Conservation (phyloP, 2,888 invertebrate species). For the Hesperia comma region DNA sequence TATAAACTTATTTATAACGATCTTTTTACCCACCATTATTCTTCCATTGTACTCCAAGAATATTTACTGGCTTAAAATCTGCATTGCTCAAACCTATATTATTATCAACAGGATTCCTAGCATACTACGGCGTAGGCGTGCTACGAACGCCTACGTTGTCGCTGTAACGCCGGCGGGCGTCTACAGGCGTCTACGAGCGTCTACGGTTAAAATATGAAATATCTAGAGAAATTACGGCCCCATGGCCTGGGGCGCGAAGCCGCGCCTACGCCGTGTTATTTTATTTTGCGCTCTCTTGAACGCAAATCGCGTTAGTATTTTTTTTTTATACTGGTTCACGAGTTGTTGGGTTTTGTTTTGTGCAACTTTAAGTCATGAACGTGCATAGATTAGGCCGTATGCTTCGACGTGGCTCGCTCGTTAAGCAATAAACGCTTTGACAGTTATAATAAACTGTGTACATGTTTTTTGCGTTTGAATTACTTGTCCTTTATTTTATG, state of each 20-base stretch:
- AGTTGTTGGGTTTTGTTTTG: constrained; percentile 56
- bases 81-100: constrained; percentile 17
- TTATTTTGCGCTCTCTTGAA: constrained; percentile 81
- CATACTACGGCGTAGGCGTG: constrained; percentile 59
- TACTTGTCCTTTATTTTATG: constrained; percentile 20
- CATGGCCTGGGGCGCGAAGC: constrained; percentile 67
- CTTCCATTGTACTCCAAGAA: background rate
- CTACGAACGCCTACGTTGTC: constrained; percentile 65
- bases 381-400: constrained; percentile 43
- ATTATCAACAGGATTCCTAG: constrained; percentile 33
- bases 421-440: constrained; percentile 39
- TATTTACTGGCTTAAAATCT: constrained; percentile 12
- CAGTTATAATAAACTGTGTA: constrained; percentile 33
- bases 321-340: constrained; percentile 63
- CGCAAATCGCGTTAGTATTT: constrained; percentile 63
- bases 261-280: constrained; percentile 79
- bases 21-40: no score
- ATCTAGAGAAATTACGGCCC: constrained; percentile 77
- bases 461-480: constrained; percentile 27
- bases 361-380: constrained; percentile 45
- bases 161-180: constrained; percentile 70
- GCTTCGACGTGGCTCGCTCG: constrained; percentile 27
- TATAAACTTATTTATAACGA: no score
- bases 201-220: constrained; percentile 76
- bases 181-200: constrained; percentile 66